phyloP scores from a whole-genome alignment of 2,888 invertebrate species.

The Cephonodes hylas region DNA sequence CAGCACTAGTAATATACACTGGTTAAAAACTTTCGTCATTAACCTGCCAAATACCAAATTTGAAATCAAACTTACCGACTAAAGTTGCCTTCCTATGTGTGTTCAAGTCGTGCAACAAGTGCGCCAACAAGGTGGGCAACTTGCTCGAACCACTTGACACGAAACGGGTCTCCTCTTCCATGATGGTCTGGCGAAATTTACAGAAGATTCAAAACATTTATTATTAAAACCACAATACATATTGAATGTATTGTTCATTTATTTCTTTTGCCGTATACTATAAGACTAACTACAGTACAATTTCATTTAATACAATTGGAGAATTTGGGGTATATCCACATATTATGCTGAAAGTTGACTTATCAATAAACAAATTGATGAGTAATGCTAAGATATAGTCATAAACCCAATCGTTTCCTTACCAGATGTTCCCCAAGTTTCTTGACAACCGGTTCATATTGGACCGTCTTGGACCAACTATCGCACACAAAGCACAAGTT shows the following conservation, averaged over 20 bases:
- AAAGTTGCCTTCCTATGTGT: conserved; percentile 88
- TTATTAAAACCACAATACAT: no score
- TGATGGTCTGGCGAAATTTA: conserved; percentile 81
- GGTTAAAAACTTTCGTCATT: no score
- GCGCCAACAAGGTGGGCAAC: conserved; percentile 87
- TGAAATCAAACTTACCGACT: conserved; percentile 77
- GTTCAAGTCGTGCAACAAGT: conserved; percentile 91
- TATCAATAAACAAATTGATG: no score
- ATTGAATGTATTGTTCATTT: no score
- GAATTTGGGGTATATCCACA: no score
- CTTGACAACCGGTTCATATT: conserved; percentile 96
- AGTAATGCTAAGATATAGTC: no score
- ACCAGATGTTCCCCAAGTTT: conserved; percentile 96
- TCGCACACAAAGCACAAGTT: conserved; percentile 97
- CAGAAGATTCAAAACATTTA: neutral
- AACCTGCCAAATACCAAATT: no score
- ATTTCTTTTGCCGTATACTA: no score
- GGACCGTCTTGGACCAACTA: conserved; percentile 92
- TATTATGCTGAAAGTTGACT: no score
- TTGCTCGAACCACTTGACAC: conserved; percentile 88
- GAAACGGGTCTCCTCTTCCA: conserved; percentile 93
- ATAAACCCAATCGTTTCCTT: conserved; percentile 50
- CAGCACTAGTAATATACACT: no score
- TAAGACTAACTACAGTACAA: no score
- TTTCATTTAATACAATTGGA: no score